A percentile compares a stretch with the other conserved stretches of the same genome.
phyloP scores from a whole-genome alignment of 2,888 invertebrate species.

The Lucinisca nassula region DNA sequence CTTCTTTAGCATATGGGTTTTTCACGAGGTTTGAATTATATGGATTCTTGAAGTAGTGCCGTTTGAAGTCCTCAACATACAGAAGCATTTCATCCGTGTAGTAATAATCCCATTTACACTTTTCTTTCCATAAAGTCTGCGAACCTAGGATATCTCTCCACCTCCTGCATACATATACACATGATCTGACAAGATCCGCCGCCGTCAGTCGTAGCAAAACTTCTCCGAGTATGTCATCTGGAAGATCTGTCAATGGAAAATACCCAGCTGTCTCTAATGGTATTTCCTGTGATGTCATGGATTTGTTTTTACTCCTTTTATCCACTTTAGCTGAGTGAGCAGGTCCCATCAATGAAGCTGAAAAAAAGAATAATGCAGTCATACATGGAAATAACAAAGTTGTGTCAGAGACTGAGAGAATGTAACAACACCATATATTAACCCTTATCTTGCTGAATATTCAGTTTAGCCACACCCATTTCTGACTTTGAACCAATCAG shows the following conservation, averaged over 20 bases:
- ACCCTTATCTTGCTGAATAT: too few species aligned
- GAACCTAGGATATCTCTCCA: constrained; percentile 62
- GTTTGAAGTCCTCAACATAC: constrained; percentile 58
- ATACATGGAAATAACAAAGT: too few species aligned
- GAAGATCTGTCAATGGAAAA: neutral
- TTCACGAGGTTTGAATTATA: constrained; percentile 71
- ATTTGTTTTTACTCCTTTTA: too few species aligned
- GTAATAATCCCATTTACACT: constrained; percentile 61
- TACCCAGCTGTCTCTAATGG: neutral
- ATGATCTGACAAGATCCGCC: constrained; percentile 55
- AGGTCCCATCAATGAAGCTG: too few species aligned
- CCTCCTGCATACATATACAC: constrained; percentile 61
- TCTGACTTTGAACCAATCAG: too few species aligned
- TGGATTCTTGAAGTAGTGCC: constrained; percentile 70
- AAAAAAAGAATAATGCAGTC: too few species aligned
- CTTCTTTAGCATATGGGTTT: constrained; percentile 70
- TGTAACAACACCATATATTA: too few species aligned
- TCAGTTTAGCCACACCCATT: too few species aligned
- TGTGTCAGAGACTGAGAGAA: too few species aligned
- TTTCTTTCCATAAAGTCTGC: constrained; percentile 70
- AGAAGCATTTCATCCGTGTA: constrained; percentile 40
- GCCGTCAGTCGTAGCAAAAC: constrained; percentile 54
- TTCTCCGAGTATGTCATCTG: constrained; percentile 53
- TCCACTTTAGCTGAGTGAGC: too few species aligned
- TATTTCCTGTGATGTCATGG: too few species aligned